phyloP scores from a whole-genome alignment of 2,888 invertebrate species.

The Automeris io region DNA sequence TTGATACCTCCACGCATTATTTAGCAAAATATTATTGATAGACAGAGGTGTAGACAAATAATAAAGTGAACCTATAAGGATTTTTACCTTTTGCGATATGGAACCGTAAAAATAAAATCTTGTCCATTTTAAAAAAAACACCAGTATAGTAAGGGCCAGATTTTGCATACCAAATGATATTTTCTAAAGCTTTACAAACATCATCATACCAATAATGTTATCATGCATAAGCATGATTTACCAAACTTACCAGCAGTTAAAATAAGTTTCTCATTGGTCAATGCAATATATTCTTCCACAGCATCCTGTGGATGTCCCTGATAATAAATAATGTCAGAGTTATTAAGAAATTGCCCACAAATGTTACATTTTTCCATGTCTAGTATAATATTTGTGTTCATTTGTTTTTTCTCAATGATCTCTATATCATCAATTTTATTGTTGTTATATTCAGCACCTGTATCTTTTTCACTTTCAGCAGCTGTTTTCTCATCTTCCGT shows the following conservation, averaged over 20 bases:
- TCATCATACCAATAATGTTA: too few relatives aligned
- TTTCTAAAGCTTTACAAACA: too few relatives aligned
- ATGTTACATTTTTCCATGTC: slow-evolving; percentile 58
- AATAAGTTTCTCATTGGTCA: slow-evolving; percentile 84
- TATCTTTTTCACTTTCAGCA: slow-evolving; percentile 3
- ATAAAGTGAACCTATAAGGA: too few relatives aligned
- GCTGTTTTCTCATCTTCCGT: neutral
- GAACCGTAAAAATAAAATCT: too few relatives aligned
- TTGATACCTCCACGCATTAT: too few relatives aligned
- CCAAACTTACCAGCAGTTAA: slow-evolving; percentile 79
- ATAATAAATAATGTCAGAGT: slow-evolving; percentile 76
- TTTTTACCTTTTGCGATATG: too few relatives aligned
- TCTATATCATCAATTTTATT: slow-evolving; percentile 7
- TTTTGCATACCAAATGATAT: too few relatives aligned
- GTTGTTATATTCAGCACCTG: slow-evolving; percentile 4
- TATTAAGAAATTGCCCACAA: slow-evolving; percentile 65
- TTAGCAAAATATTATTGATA: too few relatives aligned
- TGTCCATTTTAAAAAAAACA: too few relatives aligned
- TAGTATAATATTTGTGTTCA: slow-evolving; percentile 18
- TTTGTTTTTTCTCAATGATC: slow-evolving; percentile 7
- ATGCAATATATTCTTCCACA: slow-evolving; percentile 84
- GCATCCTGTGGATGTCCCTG: slow-evolving; percentile 87
- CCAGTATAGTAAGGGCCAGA: too few relatives aligned
- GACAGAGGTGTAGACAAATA: too few relatives aligned
- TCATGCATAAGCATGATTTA: too few relatives aligned